phyloP scores from a whole-genome alignment of 2,113 vertebrate species.

The Crotalus helleri region DNA sequence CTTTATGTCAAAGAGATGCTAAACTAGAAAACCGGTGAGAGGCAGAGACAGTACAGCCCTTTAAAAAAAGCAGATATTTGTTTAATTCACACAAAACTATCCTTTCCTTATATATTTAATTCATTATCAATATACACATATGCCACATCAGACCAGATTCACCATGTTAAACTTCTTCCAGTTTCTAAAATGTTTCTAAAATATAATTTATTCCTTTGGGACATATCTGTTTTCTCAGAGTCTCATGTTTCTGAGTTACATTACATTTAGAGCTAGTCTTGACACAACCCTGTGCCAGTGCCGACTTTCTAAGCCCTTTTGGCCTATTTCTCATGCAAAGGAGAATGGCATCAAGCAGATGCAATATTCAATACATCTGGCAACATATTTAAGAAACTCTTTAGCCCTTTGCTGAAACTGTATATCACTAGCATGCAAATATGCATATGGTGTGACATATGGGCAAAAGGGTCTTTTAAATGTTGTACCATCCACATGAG shows the following conservation, averaged over 20 bases:
- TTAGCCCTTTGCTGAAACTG: background rate
- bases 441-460: background rate
- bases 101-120: background rate
- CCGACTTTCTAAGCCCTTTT: background rate
- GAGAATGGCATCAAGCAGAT: background rate
- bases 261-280: background rate
- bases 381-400: background rate
- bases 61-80: background rate
- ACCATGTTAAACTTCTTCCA: background rate
- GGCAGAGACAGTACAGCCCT: background rate
- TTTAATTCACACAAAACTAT: background rate
- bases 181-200: background rate
- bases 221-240: background rate
- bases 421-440: background rate
- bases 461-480: background rate
- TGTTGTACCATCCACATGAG: background rate
- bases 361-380: background rate
- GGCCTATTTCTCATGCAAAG: background rate
- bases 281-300: background rate
- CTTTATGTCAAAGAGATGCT: background rate
- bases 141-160: background rate
- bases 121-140: background rate
- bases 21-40: background rate
- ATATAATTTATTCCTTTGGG: background rate
- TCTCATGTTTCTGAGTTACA: background rate